Conservation (phyloP, 2,888 invertebrate species). For the Augiades crinisus region DNA sequence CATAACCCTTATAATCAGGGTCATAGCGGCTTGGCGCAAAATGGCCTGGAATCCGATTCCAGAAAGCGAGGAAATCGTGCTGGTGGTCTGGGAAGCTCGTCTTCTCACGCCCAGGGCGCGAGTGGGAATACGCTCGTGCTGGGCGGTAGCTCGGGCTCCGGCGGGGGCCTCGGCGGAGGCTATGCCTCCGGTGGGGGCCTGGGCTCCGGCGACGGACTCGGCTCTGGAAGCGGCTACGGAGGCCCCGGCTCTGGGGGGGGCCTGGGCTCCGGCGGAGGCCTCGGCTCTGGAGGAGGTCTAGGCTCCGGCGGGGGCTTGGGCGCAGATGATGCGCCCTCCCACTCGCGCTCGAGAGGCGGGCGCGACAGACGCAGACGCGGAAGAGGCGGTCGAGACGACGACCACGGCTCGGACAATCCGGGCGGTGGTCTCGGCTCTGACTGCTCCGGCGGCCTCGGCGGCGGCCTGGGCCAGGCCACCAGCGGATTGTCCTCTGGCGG, state of each 20-base stretch:
- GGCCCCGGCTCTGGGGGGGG: slow-evolving; percentile 39
- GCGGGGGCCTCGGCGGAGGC: slow-evolving; percentile 34
- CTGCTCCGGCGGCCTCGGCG: slow-evolving; percentile 48
- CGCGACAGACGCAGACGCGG: slow-evolving; percentile 69
- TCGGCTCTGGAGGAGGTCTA: slow-evolving; percentile 46
- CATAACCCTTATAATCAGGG: slow-evolving; percentile 46
- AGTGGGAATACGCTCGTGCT: slow-evolving; percentile 42
- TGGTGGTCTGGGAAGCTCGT: slow-evolving; percentile 45
- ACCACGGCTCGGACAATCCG: slow-evolving; percentile 44
- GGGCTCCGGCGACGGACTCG: slow-evolving; percentile 38
- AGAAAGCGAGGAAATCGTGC: slow-evolving; percentile 63
- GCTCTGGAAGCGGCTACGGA: slow-evolving; percentile 46
- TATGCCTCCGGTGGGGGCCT: slow-evolving; percentile 39
- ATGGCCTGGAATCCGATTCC: slow-evolving; percentile 74
- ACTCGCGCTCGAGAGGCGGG: slow-evolving; percentile 50
- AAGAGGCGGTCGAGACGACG: slow-evolving; percentile 65
- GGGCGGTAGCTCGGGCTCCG: slow-evolving; percentile 41
- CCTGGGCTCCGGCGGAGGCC: slow-evolving; percentile 49
- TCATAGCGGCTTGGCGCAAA: slow-evolving; percentile 62
- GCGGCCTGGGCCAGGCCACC: slow-evolving; percentile 51
- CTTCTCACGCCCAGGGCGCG: slow-evolving; percentile 39
- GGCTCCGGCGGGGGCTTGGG: slow-evolving; percentile 35
- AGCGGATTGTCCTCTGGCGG: slow-evolving; percentile 65
- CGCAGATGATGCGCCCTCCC: slow-evolving; percentile 39
- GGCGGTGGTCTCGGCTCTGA: slow-evolving; percentile 42